These are phyloP conservation scores for Pavo muticus DNA, from an alignment of 2,113 vertebrate genomes.

Conservation along the genomic window DNA sequence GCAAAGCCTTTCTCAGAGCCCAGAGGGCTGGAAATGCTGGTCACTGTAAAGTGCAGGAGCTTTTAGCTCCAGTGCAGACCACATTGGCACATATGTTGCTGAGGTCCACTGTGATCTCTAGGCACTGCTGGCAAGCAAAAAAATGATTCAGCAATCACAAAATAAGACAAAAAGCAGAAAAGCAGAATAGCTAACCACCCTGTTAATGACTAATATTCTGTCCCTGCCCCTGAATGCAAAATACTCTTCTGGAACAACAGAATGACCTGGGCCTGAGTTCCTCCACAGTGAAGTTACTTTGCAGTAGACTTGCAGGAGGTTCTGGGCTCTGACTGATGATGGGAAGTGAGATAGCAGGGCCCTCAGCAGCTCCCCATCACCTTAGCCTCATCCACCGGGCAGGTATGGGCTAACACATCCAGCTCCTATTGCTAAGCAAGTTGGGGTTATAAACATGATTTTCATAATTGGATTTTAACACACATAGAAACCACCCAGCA, in stretches of 20 bases:
- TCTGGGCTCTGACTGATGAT: not conserved
- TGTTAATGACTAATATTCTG: not conserved
- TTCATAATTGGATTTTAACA: conserved; percentile 60
- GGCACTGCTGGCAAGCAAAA: not conserved
- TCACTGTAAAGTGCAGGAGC: not conserved
- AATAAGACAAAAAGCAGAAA: not conserved
- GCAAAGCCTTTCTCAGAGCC: not conserved
- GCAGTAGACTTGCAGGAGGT: not conserved
- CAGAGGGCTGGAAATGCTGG: not conserved
- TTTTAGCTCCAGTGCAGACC: not conserved
- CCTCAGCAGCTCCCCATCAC: not conserved
- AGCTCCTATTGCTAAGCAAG: not conserved
- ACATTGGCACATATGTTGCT: not conserved
- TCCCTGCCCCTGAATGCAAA: not conserved
- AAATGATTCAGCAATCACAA: not conserved
- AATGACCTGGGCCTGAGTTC: not conserved
- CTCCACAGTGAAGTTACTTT: not conserved
- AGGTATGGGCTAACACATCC: not conserved
- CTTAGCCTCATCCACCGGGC: not conserved
- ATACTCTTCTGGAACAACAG: accelerated
- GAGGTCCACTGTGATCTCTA: not conserved
- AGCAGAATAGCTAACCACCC: not conserved
- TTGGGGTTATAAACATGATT: conserved; percentile 28
- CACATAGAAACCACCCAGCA: conserved; percentile 19
- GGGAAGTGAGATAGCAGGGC: not conserved